Evolutionary conservation across 2,888 invertebrate genomes (phyloP), one percentile per base, ranked within the genome.

Genomic region (Dione vanillae): DNA sequence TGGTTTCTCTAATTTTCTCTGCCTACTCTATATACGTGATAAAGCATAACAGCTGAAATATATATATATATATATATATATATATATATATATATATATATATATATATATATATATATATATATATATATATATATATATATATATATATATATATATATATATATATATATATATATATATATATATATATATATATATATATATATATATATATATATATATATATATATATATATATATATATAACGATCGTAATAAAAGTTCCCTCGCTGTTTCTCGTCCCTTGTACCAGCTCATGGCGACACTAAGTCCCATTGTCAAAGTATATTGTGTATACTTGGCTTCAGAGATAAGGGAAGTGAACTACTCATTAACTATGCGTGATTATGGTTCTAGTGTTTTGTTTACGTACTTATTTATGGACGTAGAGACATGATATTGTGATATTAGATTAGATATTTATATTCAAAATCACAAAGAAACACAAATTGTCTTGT

Each of bases 231-330:
- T 27, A 2, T 27, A 3, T 27, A 45, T n/a, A n/a, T 27, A 3
- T 27, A 27, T 27, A 2, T 27, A 3, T 27, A 45, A n/a, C n/a
- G 0, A n/a, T 1, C n/a, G 9, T 47, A 47, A 47, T 8, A 16
- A 47, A 16, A n/a, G 2, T n/a, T n/a, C 0, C n/a, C 20, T 14
- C 27, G 45, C 65, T 56, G 11, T 45, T 16, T 37, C 16, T 35
- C 10, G 14, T n/a, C 5, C 27, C 49, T 45, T 49, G 47, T 11
- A 35, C 40, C 52, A 52, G 27, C 8, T 27, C 52, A 27, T n/a
- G 58, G 58, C 58, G 58, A 59, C 58, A 67, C 40, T 40, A 47
- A 67, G 58, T 67, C 58, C 67, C 67, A 49, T 59, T 67, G 58
- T 58, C 16, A 19, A 8, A 19, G 65, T 52, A 54, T 43, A 54